Evolutionary conservation across 2,113 vertebrate species (phyloP), one percentile per base, ranked within the genome.

Genomic region (Eudyptes chrysolophus): DNA sequence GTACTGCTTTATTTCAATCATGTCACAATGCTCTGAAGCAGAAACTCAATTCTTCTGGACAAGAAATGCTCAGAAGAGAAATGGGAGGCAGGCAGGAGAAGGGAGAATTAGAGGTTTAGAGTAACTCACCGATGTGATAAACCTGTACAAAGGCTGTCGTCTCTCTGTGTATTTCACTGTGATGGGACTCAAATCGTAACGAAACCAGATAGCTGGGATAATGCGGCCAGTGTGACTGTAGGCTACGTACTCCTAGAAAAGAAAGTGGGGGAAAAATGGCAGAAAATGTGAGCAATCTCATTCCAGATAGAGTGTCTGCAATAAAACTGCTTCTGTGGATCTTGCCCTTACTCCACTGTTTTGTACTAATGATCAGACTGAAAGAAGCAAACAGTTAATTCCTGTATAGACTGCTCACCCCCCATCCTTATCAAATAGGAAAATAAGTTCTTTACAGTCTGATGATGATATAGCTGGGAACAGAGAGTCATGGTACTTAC

Each of bases 101-200:
- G 16, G 79, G n/a, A 65, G 42, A 19, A 91, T 42, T 18, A 80
- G 27, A 44, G 32, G 38, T 18, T 38, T 13, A 5, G 64, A 84
- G 71, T 13, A 48, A 98, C 99, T 99, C 97, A 99, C 99, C 74
- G 99, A 99, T 17, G 99, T 99, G 97, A 99, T 99, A 97, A 99
- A 99, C 97, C 99, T 99, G 96, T 99, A 99, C 83, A 99, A 87
- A 3, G 99, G 99, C 95, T 99, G 99, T 42, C 99, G 98, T 94
- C 99, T 98, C 98, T 99, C 99, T 27, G 99, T 99, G 97, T 99
- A 99, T 95, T 99, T 99, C 93, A 99, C 99, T 46, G 99, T 99
- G 98, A 99, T 99, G 81, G 99, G 99, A 97, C 99, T 99, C 95
- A 99, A 98, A 98, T 99, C 99, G 0, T 99, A 99, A 15, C 99